Base-by-base conservation (phyloP, 2,888 invertebrate species). In the Melikaiella ostensackeni region DNA sequence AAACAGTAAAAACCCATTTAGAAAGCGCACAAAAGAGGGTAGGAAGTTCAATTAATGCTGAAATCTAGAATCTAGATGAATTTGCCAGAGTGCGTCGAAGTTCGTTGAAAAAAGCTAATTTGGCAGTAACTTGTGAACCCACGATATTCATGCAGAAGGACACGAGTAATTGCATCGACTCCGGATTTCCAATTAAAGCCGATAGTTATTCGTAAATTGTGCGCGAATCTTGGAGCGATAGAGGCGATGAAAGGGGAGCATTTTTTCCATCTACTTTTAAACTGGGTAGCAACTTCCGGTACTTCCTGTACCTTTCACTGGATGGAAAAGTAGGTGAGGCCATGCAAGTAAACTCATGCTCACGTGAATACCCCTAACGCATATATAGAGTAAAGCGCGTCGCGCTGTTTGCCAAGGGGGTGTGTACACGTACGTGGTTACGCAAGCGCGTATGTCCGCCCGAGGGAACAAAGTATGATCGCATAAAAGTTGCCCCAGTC, bases 401-500 rank as follows among this genome's bases (percentile, higher is more conserved):
- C 30, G 46, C 46, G 70, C 30, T 70, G 50, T 70, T 70, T 70
- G 70, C 46, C 27, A 50, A 70, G 30, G 24, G 30, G 19, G 6
- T 66, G 24, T 66, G n/a, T 6, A 70, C 70, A 50, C 30, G n/a
- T n/a, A 70, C 50, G 30, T 70, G 70, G 50, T 50, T 50, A 70
- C 70, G 70, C 70, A 70, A 70, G 30, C 70, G 70, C 70, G 70
- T 70, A 70, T 70, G 50, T 70, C 50, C 70, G 70, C 70, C 50
- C 70, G 50, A 70, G 70, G 46, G 70, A 70, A 70, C 70, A 70
- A 70, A 70, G 70, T 70, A 70, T 50, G 70, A 70, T 70, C 50
- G 70, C 50, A 50, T 70, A 70, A 70, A 70, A 70, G 70, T 70
- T 70, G 50, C 70, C 30, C 11, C 70, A 70, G 70, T 50, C 46